Base-by-base conservation (phyloP, 1,140 invertebrate genomes). In the Palaemon carinicauda region DNA sequence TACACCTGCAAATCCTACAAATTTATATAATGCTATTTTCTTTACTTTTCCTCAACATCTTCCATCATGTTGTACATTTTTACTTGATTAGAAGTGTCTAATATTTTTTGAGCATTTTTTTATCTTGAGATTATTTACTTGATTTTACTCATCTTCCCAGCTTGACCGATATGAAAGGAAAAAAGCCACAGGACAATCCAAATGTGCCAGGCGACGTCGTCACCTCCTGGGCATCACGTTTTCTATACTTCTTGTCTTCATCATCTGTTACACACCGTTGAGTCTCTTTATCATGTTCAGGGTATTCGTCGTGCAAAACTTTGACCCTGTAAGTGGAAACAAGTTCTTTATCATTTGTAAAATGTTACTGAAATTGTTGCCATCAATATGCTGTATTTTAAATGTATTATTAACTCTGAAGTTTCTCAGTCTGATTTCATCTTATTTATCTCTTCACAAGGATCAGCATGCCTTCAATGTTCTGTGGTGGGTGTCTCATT, bases 261-360 rank as follows among this genome's bases (percentile, higher is more conserved):
- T 33, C 27, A 54, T 80, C 78, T 80, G 78, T 31, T 80, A 80
- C 78, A 29, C 78, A 10, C 78, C 78, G 15, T 80, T 31, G 52
- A 80, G 52, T 27, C 29, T 54, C 78, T 80, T 80, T 15, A 24
- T 60, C 27, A 80, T 80, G 7, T 52, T 54, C 78, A 80, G 78
- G 14, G 78, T 54, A 52, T 2, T 80, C 27, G 17, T 60, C 10
- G 53, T 54, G 2, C n/a, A 7, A n/a, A 24, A 54, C 15, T 24
- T 17, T 24, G 24, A 79, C 14, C n/a, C 24, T 27, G 75, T 54
- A 54, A 52, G 74, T 50, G n/a, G 19, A n/a, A n/a, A 5, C n/a
- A n/a, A 15, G 74, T 0, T 21, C 14, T 27, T 75, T 19, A 21
- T 51, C 14, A 77, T 27, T 3, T 53, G 52, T 51, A 2, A 19